Evolutionary conservation across 2,113 vertebrate genomes (phyloP).

Genomic region (Prietella phreatophila): DNA sequence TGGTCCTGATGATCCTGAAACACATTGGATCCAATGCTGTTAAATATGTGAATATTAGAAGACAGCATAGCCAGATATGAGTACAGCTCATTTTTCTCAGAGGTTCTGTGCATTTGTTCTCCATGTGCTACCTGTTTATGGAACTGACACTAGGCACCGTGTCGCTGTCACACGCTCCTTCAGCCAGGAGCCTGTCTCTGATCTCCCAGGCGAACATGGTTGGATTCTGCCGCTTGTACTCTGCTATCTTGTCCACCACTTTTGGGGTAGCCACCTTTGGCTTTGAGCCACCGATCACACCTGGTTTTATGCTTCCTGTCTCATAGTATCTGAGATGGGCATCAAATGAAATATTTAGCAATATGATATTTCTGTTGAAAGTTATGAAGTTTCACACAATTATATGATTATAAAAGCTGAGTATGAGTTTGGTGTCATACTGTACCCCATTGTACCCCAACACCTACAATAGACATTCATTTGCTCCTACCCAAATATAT

Average conservation of each 20-base stretch:
- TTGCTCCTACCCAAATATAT: not conserved
- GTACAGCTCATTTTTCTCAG: not conserved
- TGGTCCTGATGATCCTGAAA: constrained; percentile 86
- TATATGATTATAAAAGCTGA: not conserved
- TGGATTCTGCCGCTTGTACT: constrained; percentile 88
- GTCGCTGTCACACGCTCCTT: constrained; percentile 84
- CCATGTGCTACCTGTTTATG: constrained; percentile 79
- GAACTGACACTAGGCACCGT: constrained; percentile 90
- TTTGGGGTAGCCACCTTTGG: constrained; percentile 89
- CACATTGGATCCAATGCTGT: constrained; percentile 2
- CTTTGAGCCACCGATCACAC: constrained; percentile 87
- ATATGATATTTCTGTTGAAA: not conserved
- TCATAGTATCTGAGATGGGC: constrained; percentile 78
- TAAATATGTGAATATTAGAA: not conserved
- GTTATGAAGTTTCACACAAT: not conserved
- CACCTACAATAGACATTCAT: not conserved
- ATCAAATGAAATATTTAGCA: not conserved
- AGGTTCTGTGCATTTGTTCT: not conserved
- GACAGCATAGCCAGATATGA: not conserved
- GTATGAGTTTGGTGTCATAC: not conserved
- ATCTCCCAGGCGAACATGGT: constrained; percentile 95
- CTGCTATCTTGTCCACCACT: constrained; percentile 88
- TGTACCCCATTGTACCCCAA: not conserved
- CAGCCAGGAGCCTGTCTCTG: constrained; percentile 82
- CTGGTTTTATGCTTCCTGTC: constrained; percentile 87